Evolutionary conservation across 2,888 invertebrate genomes (phyloP).

Genomic region (Synergus japonicus): DNA sequence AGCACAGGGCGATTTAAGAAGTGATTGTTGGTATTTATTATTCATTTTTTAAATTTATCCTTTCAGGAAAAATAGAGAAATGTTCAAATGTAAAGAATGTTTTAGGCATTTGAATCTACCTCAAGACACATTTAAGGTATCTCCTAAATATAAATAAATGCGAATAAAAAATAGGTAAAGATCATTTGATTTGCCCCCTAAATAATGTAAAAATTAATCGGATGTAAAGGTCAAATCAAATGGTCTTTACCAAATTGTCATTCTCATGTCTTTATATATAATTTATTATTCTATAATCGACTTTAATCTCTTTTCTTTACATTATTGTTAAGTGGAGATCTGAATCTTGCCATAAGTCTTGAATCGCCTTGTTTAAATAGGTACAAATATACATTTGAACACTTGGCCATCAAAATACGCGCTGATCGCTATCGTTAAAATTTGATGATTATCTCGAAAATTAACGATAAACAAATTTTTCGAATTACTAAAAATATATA

Average conservation of each 20-base stretch:
- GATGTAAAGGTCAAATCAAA: no score
- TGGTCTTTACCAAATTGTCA: not conserved
- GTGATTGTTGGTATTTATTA: not conserved
- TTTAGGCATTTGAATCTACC: conserved; percentile 9
- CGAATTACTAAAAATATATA: no score
- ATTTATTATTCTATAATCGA: not conserved
- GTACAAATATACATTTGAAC: conserved; percentile 59
- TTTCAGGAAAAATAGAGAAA: not conserved
- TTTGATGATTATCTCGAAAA: no score
- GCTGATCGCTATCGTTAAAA: no score
- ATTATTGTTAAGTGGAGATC: conserved; percentile 40
- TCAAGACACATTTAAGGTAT: not conserved
- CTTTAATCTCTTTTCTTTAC: conserved; percentile 23
- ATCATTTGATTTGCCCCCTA: not conserved
- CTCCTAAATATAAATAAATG: not conserved
- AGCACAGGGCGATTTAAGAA: conserved; percentile 27
- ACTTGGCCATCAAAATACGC: no score
- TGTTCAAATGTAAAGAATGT: conserved; percentile 3
- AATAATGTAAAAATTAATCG: no score
- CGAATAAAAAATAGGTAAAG: not conserved
- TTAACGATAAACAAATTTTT: no score
- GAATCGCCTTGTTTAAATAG: conserved; percentile 57
- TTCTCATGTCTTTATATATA: not conserved
- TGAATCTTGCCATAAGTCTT: conserved; percentile 49
- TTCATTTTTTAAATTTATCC: not conserved